Base-by-base conservation (phyloP, 2,888 invertebrate genomes). In the Mythimna impura region DNA sequence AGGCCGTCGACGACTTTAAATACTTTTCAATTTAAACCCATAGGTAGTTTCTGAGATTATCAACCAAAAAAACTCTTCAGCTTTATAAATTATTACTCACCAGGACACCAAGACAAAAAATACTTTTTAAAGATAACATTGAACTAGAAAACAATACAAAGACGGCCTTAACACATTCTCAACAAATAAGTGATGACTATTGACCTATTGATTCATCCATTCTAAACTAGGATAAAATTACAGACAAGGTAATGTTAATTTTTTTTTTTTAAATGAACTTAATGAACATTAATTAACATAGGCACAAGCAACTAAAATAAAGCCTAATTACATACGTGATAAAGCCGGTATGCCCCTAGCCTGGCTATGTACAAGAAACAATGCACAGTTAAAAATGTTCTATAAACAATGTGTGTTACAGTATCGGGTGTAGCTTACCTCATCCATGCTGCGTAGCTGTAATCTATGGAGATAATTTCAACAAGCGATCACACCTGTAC, bases 401-500 rank as follows among this genome's bases (percentile, higher is more conserved):
- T 50, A 0, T 14, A 7, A 0, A 25, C 25, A 25, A 17, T 14
- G 14, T 61, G 47, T 30, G 6, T 40, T 75, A 6, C 47, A 55
- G 22, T 69, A 12, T 30, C 12, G 12, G n/a, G 22, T 61, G 61
- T 12, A 76, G 14, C 76, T 77, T 78, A 77, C 76, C 78, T 77
- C 76, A 20, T 77, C 76, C 76, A 77, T 77, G 47, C 30, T 63
- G 66, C 25, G 22, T 52, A 61, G 47, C 17, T 58, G 78, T 78
- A 62, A 66, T 36, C 25, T 78, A 77, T 54, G 65, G 22, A 78
- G 73, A 30, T 47, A 62, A 20, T 62, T 78, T 73, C 55, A 68
- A 70, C 36, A 78, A 78, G 75, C 70, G 64, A 67, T 55, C 64
- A 81, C 84, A 83, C 82, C 82, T 84, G 84, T 82, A 84, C 77